Conservation (phyloP, 1,140 invertebrate species). For the Paracyclopina nana region DNA sequence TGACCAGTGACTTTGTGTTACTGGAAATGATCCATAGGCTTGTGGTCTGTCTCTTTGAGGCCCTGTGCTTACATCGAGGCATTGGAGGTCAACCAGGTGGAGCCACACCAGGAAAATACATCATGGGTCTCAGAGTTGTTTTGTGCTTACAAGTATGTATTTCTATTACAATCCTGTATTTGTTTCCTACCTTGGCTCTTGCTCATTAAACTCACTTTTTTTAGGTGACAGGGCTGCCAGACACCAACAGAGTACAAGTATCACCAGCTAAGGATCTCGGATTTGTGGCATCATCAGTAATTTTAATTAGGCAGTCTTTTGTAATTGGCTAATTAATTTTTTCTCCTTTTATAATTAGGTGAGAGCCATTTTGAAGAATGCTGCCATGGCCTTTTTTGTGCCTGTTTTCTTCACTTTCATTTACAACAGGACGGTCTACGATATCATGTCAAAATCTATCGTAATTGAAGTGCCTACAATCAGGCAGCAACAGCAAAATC, state of each 20-base stretch:
- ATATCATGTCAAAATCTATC: no score
- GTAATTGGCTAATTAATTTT: not conserved
- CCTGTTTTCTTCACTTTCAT: constrained; percentile 1
- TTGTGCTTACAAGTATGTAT: not conserved
- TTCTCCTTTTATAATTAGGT: not conserved
- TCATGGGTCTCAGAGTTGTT: not conserved
- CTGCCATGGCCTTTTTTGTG: not conserved
- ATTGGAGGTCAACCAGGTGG: not conserved
- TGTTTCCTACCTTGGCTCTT: not conserved
- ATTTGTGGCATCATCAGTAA: not conserved
- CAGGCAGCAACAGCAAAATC: no score
- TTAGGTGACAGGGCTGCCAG: not conserved
- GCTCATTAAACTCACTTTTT: not conserved
- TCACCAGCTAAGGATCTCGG: not conserved
- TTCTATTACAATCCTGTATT: not conserved
- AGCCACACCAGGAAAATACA: not conserved
- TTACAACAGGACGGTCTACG: no score
- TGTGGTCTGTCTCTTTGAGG: not conserved
- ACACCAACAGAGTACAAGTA: not conserved
- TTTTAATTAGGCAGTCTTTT: not conserved
- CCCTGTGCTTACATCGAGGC: not conserved
- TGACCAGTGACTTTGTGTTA: not conserved
- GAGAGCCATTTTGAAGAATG: not conserved
- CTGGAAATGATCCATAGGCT: not conserved
- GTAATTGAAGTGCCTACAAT: no score